Evolutionary conservation across 30 jellyfish, hydroid and myxozoan species (phyloP).

Genomic region (Mastigias papua): DNA sequence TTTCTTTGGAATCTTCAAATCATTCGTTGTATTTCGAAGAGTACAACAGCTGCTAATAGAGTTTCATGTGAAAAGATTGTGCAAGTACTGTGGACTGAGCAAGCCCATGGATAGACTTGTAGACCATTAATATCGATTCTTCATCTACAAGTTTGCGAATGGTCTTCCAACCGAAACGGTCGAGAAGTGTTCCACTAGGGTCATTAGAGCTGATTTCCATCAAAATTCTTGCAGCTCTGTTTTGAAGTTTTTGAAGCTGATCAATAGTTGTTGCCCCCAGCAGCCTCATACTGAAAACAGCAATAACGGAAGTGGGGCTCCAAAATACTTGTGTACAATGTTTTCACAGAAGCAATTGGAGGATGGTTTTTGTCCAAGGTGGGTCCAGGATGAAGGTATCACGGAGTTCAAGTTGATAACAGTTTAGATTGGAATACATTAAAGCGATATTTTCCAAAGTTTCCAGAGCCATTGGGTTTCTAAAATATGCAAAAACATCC

Average conservation of each 20-base stretch:
- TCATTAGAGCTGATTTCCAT: background rate
- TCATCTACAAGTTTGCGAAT: background rate
- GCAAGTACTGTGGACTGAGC: slow-evolving; percentile 8
- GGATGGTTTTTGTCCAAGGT: background rate
- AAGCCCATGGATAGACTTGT: slow-evolving; percentile 1
- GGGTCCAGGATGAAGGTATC: too few relatives aligned
- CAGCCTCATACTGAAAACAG: slow-evolving; percentile 7
- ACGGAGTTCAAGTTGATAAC: too few relatives aligned
- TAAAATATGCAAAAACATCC: background rate
- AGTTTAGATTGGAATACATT: too few relatives aligned
- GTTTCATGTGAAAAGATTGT: background rate
- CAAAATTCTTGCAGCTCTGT: slow-evolving; percentile 13
- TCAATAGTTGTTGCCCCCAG: slow-evolving; percentile 8
- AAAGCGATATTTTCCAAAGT: too few relatives aligned
- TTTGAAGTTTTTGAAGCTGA: slow-evolving; percentile 23
- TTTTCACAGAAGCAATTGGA: slow-evolving; percentile 5
- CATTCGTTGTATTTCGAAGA: background rate
- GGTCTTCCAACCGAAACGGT: background rate
- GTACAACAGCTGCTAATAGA: background rate
- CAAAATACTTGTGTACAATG: slow-evolving; percentile 1
- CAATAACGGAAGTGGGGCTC: slow-evolving; percentile 17
- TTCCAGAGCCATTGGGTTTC: too few relatives aligned
- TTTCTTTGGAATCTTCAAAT: background rate
- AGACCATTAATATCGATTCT: background rate
- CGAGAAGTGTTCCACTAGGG: background rate